Evolutionary conservation across 2,797 vertebrate species (phyloP).

Genomic region (Xerus rutilus): DNA sequence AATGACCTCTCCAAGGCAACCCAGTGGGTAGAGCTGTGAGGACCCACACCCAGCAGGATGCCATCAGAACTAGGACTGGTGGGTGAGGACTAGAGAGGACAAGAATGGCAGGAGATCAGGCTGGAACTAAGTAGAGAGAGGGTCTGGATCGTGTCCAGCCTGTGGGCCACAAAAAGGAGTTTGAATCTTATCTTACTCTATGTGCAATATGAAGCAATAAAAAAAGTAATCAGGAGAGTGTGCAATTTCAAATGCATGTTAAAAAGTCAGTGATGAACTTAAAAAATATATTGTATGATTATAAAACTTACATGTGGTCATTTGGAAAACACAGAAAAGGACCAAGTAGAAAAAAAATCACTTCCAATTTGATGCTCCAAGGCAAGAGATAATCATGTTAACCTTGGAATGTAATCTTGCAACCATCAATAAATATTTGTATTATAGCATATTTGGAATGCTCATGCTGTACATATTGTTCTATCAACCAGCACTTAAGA

Average conservation of each 20-base stretch:
- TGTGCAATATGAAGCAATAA: background rate
- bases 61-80: background rate
- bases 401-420: background rate
- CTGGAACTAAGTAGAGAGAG: background rate
- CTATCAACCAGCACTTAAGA: background rate
- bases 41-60: background rate
- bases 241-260: background rate
- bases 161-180: background rate
- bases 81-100: background rate
- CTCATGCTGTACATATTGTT: background rate
- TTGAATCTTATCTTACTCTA: background rate
- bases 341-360: background rate
- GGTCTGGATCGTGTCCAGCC: background rate
- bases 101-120: background rate
- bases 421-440: background rate
- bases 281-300: background rate
- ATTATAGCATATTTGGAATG: background rate
- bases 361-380: background rate
- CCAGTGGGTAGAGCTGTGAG: background rate
- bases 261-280: conserved; percentile 1
- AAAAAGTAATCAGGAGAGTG: background rate
- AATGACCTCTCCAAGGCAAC: background rate
- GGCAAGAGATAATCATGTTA: background rate
- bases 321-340: conserved; percentile 45
- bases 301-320: background rate